phyloP scores from a whole-genome alignment of 1,140 invertebrate genomes.

The Saxidomus purpurata region DNA sequence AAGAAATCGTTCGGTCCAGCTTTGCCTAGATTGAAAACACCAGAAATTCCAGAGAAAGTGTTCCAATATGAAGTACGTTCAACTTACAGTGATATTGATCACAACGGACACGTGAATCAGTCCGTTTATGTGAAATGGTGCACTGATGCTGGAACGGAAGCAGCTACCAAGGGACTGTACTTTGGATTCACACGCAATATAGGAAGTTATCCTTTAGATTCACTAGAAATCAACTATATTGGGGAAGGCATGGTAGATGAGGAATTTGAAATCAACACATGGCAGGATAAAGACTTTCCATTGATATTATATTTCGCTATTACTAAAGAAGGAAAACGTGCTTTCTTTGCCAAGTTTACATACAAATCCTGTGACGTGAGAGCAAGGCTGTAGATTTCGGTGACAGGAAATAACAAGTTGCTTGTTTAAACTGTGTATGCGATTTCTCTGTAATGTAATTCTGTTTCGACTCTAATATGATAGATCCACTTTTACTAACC shows the following conservation, averaged over 20 bases:
- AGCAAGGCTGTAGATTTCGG: slow-evolving; percentile 42
- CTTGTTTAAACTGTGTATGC: no score
- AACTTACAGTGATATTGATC: slow-evolving; percentile 53
- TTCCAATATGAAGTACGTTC: slow-evolving; percentile 29
- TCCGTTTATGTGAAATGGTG: slow-evolving; percentile 61
- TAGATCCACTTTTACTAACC: no score
- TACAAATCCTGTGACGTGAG: slow-evolving; percentile 10
- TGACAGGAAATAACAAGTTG: no score
- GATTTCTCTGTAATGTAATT: no score
- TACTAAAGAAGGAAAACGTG: slow-evolving; percentile 12
- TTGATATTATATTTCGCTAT: slow-evolving; percentile 44
- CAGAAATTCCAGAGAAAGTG: slow-evolving; percentile 33
- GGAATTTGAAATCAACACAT: slow-evolving; percentile 30
- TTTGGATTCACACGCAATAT: slow-evolving; percentile 47
- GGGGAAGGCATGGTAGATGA: slow-evolving; percentile 51
- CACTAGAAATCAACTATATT: slow-evolving; percentile 37
- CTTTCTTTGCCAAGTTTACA: slow-evolving; percentile 32
- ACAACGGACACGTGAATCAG: slow-evolving; percentile 63
- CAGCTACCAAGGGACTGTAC: slow-evolving; percentile 50
- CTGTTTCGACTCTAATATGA: no score
- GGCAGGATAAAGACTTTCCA: slow-evolving; percentile 21
- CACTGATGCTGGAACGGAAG: slow-evolving; percentile 53
- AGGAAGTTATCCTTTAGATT: slow-evolving; percentile 25
- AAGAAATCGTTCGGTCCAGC: slow-evolving; percentile 4
- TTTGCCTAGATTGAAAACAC: background rate